Base-by-base conservation (phyloP, 1,140 invertebrate genomes). In the Drosophila orena region DNA sequence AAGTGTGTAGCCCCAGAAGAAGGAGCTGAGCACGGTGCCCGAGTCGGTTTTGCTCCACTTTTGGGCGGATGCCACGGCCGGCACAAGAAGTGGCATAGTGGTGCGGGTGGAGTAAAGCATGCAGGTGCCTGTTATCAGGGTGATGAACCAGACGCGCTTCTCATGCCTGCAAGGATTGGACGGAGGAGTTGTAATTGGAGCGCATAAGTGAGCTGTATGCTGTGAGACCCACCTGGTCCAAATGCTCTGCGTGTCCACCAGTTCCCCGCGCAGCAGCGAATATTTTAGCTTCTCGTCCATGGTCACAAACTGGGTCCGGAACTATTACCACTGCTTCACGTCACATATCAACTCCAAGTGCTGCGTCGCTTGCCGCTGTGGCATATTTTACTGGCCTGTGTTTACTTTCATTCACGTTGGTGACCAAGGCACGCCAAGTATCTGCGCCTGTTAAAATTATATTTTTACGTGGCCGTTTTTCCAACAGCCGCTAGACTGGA, bases 1-100 rank as follows among this genome's bases (percentile, higher is more conserved):
- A 47, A 96, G 84, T 0, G 95, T 95, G 74, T 96, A 96, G 52
- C 96, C 96, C 95, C 96, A 96, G 81, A 96, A 96, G 81, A 96
- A 96, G 30, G 95, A 95, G 5, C 95, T 96, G 10, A 96, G 81
- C 46, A 96, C 94, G 2, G 94, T 94, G 3, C 96, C 96, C 15
- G 95, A 95, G 74, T 96, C 94, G 30, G 95, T 94, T 93, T 96
- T 96, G 76, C 94, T 95, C 95, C 95, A 96, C 42, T 93, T 93
- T 84, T 94, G 94, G 68, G 96, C 95, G 71, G 95, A 93, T 34
- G 95, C 94, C 66, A 96, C 94, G 7, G 94, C 92, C 12, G 95
- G 94, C 46, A 95, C 93, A 68, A 95, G 93, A 53, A 96, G 90
- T 14, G 96, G 96, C 90, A 96, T 94, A 12, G 95, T 94, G 27